phyloP scores from a whole-genome alignment of 2,113 vertebrate genomes.

The Microcebus lehilahytsara region DNA sequence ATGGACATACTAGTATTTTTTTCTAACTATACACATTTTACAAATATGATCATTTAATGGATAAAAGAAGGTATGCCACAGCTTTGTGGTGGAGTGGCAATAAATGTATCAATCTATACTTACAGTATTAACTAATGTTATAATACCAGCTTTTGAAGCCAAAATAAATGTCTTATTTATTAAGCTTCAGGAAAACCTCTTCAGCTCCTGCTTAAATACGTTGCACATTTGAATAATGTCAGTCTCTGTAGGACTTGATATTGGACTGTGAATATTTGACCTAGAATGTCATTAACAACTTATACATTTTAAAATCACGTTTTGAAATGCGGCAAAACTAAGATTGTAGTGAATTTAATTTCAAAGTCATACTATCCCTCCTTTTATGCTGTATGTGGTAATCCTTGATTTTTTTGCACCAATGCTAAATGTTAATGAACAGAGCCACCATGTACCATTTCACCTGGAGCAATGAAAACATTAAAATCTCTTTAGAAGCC shows the following conservation, averaged over 20 bases:
- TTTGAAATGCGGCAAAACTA: slow-evolving; percentile 83
- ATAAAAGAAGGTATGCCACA: slow-evolving; percentile 12
- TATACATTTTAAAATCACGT: slow-evolving; percentile 85
- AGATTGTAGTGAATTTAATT: slow-evolving; percentile 86
- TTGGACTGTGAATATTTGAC: slow-evolving; percentile 81
- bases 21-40: neutral
- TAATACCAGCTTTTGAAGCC: slow-evolving; percentile 40
- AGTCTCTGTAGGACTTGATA: slow-evolving; percentile 76
- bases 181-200: slow-evolving; percentile 57
- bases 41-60: neutral
- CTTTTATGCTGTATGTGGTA: slow-evolving; percentile 86
- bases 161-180: slow-evolving; percentile 79
- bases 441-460: slow-evolving; percentile 83
- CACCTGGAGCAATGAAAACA: slow-evolving; percentile 89
- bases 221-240: slow-evolving; percentile 82
- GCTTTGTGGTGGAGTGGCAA: neutral
- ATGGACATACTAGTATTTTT: slow-evolving; percentile 1
- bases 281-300: slow-evolving; percentile 83
- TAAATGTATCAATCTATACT: neutral
- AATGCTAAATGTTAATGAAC: slow-evolving; percentile 89
- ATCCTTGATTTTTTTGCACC: slow-evolving; percentile 83
- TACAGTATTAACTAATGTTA: slow-evolving; percentile 37
- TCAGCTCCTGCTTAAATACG: slow-evolving; percentile 55
- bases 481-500: slow-evolving; percentile 89
- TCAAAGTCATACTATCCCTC: slow-evolving; percentile 83